Percentiles rank a stretch among this genome's conserved stretches.
phyloP scores from a whole-genome alignment of 1,140 invertebrate genomes.

The Stenopsyche tienmushanensis region DNA sequence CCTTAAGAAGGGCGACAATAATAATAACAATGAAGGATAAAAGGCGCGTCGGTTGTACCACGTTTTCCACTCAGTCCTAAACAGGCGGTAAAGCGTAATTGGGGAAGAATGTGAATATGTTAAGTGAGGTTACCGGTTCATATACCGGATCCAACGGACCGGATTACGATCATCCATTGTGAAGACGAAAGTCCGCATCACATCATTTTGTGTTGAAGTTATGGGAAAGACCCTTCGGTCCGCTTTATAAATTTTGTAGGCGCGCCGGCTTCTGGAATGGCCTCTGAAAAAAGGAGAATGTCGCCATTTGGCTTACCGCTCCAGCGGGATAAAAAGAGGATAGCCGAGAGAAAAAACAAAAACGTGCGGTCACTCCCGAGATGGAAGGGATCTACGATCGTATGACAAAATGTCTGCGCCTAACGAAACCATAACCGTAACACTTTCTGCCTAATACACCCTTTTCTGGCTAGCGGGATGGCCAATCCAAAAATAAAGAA shows the following conservation, averaged over 20 bases:
- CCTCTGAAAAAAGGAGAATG: neutral
- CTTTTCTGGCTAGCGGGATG: too few species aligned
- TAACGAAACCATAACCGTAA: neutral
- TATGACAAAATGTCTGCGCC: neutral
- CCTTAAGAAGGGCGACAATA: too few species aligned
- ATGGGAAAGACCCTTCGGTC: conserved; percentile 27
- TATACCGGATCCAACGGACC: neutral
- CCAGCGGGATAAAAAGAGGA: neutral
- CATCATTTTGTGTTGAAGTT: conserved; percentile 34
- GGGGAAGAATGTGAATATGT: neutral
- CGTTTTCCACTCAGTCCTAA: neutral
- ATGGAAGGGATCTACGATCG: neutral
- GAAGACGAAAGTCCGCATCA: conserved; percentile 6
- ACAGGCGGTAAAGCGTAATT: neutral
- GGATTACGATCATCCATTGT: conserved; percentile 4
- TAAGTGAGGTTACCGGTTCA: neutral
- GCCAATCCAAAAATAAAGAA: too few species aligned
- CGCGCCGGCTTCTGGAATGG: neutral
- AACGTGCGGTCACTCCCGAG: neutral
- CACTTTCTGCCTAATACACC: too few species aligned
- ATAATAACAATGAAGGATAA: too few species aligned
- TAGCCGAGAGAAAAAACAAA: neutral
- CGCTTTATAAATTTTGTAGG: conserved; percentile 37
- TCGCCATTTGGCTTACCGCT: neutral
- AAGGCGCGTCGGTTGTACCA: neutral